Evolutionary conservation across 1,140 invertebrate species (phyloP).

Genomic region (Drosophila paulistorum): DNA sequence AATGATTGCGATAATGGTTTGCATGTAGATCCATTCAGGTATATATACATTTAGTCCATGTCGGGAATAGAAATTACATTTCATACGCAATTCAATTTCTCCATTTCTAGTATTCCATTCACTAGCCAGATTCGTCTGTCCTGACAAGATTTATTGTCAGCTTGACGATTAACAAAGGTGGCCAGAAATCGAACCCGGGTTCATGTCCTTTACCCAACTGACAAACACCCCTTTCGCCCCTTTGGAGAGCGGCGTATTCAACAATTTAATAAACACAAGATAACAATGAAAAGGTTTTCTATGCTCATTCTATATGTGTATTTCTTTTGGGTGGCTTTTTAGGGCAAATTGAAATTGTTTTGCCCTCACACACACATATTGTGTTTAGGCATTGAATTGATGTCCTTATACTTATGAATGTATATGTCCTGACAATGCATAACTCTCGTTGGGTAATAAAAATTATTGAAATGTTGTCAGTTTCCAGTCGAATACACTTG

Average conservation of each 20-base stretch:
- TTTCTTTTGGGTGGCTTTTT: constrained; percentile 60
- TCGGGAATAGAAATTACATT: constrained; percentile 43
- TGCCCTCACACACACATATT: constrained; percentile 43
- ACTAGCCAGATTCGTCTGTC: background rate
- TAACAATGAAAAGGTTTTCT: constrained; percentile 41
- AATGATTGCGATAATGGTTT: constrained; percentile 11
- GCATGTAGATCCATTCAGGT: constrained; percentile 7
- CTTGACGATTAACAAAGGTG: constrained; percentile 74
- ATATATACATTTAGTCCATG: background rate
- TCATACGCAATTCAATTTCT: constrained; percentile 56
- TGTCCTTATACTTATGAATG: constrained; percentile 11
- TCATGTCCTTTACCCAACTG: constrained; percentile 10
- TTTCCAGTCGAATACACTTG: constrained; percentile 60
- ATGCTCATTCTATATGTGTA: background rate
- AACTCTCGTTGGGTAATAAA: constrained; percentile 60
- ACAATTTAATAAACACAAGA: constrained; percentile 74
- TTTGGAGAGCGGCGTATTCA: constrained; percentile 25
- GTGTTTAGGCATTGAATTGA: constrained; percentile 52
- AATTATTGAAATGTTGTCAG: constrained; percentile 67
- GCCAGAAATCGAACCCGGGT: background rate
- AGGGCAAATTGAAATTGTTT: constrained; percentile 68
- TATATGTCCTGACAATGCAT: constrained; percentile 45
- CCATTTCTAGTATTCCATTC: constrained; percentile 27
- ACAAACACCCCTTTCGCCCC: constrained; percentile 53
- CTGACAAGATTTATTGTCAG: constrained; percentile 66